These are phyloP conservation scores for Noturus placidus DNA, from an alignment of 2,113 vertebrate species.

Conservation along the genomic window DNA sequence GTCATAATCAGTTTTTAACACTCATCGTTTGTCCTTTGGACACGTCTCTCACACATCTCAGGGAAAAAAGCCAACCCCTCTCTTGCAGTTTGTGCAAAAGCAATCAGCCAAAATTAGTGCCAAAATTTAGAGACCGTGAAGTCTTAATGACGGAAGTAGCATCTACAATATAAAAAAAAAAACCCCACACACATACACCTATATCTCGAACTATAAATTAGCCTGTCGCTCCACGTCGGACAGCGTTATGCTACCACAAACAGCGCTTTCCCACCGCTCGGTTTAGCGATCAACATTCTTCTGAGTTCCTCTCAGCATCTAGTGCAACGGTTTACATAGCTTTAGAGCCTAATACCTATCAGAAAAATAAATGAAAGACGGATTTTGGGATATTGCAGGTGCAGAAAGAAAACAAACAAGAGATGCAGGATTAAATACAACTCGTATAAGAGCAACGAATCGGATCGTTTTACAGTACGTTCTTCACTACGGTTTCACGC, in stretches of 20 bases:
- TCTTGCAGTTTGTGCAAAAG: slow-evolving; percentile 40
- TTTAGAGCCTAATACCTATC: slow-evolving; percentile 52
- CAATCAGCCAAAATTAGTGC: slow-evolving; percentile 39
- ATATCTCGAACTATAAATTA: slow-evolving; percentile 28
- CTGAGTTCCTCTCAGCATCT: slow-evolving; percentile 62
- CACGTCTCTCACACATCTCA: slow-evolving; percentile 1
- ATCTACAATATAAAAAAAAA: slow-evolving; percentile 11
- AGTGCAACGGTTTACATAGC: slow-evolving; percentile 65
- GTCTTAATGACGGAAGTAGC: slow-evolving; percentile 40
- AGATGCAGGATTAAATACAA: neutral
- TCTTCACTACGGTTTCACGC: neutral
- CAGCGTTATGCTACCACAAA: slow-evolving; percentile 51
- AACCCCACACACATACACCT: neutral
- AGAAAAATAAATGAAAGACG: slow-evolving; percentile 4
- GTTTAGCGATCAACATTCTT: slow-evolving; percentile 65
- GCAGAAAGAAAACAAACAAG: neutral
- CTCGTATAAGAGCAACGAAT: neutral
- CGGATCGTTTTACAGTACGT: slow-evolving; percentile 3
- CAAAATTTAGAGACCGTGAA: slow-evolving; percentile 37
- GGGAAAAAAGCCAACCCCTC: neutral
- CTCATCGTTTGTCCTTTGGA: neutral
- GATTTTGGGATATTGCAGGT: neutral
- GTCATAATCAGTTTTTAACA: neutral
- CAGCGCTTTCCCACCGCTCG: slow-evolving; percentile 41
- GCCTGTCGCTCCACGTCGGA: slow-evolving; percentile 47